These are phyloP conservation scores for Ostrea edulis DNA, from an alignment of 1,140 invertebrate species.

Conservation along the genomic window DNA sequence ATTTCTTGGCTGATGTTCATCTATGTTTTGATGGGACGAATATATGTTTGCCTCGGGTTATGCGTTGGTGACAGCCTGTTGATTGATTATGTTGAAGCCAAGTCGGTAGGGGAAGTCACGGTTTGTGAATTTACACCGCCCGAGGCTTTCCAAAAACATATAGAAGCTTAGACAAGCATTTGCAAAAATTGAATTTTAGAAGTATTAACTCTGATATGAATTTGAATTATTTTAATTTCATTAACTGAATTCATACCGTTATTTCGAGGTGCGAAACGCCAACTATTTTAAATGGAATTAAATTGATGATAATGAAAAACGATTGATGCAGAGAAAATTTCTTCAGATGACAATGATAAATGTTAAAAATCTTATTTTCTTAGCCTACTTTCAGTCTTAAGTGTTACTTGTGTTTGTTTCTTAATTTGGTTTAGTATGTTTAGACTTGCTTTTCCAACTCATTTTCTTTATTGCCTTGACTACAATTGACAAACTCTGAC, in stretches of 20 bases:
- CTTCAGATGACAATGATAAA: too few relatives aligned
- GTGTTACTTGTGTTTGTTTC: neutral
- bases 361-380: too few relatives aligned
- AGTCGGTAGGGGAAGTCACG: neutral
- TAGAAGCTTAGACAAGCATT: constrained; percentile 9
- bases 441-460: neutral
- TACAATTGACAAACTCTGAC: neutral
- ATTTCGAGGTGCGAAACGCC: too few relatives aligned
- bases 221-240: neutral
- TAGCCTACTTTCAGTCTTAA: too few relatives aligned
- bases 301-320: too few relatives aligned
- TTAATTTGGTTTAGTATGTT: neutral
- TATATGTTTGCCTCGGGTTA: neutral
- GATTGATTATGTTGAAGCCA: constrained; percentile 28
- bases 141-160: neutral
- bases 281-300: too few relatives aligned
- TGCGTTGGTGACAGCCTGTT: neutral
- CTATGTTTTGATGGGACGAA: constrained; percentile 12
- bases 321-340: too few relatives aligned
- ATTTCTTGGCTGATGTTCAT: constrained; percentile 15
- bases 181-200: neutral
- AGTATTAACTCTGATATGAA: neutral
- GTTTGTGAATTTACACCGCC: constrained; percentile 16
- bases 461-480: constrained; percentile 1
- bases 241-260: neutral